These are phyloP conservation scores for Brachyptera risi DNA, from an alignment of 2,888 invertebrate species.

Conservation along the genomic window DNA sequence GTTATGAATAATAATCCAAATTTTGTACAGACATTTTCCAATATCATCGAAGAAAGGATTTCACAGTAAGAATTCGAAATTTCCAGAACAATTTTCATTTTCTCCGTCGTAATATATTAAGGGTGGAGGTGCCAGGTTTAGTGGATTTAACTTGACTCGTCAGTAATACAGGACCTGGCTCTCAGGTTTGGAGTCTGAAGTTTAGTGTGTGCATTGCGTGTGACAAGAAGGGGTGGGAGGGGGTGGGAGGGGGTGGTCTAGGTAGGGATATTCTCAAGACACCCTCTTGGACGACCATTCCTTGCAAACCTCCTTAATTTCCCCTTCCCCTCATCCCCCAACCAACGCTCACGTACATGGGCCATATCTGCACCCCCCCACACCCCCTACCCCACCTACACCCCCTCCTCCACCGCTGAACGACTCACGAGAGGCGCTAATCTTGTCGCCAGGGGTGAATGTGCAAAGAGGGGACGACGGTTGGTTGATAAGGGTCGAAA, in stretches of 20 bases:
- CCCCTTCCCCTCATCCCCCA: conserved; percentile 5
- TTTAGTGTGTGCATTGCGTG: conserved; percentile 16
- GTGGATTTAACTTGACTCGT: background rate
- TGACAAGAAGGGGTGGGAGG: conserved; percentile 1
- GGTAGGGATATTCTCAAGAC: conserved; percentile 16
- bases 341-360: too few relatives aligned
- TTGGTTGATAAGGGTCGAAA: conserved; percentile 16
- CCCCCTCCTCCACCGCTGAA: background rate
- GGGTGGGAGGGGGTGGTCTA: conserved; percentile 4
- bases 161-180: too few relatives aligned
- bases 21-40: too few relatives aligned
- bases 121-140: background rate
- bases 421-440: conserved; percentile 10
- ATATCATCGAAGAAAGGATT: too few relatives aligned
- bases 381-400: background rate
- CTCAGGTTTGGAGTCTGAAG: conserved; percentile 3
- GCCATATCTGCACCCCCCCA: background rate
- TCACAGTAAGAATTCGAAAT: too few relatives aligned
- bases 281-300: conserved; percentile 13
- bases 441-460: conserved; percentile 9
- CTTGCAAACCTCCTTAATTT: conserved; percentile 18
- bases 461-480: background rate
- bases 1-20: too few relatives aligned
- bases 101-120: background rate
- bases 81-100: background rate